These are phyloP conservation scores for Delia radicum DNA, from an alignment of 1,140 invertebrate species.

Conservation along the genomic window DNA sequence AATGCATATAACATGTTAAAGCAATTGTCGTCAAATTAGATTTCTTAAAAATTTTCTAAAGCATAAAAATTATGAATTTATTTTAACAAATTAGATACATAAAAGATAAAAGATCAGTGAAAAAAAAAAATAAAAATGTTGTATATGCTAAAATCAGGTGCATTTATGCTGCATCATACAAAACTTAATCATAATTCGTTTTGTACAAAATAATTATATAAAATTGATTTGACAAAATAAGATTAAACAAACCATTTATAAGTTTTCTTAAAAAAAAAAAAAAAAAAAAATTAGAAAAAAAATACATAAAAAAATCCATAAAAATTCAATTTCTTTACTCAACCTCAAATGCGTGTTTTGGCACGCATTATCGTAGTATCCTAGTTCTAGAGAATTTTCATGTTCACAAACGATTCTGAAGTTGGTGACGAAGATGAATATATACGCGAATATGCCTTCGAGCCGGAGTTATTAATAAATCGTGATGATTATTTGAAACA, in stretches of 20 bases:
- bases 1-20: background rate
- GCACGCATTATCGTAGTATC: background rate
- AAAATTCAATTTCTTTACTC: background rate
- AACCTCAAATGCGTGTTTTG: background rate
- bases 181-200: slow-evolving; percentile 1
- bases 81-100: background rate
- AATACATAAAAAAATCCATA: background rate
- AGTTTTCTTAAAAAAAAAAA: background rate
- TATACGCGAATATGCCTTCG: slow-evolving; percentile 53
- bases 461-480: slow-evolving; percentile 53
- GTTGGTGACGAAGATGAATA: slow-evolving; percentile 49
- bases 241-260: background rate
- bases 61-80: background rate
- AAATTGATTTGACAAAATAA: background rate
- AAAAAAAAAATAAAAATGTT: background rate
- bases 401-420: slow-evolving; percentile 46
- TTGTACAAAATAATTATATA: background rate
- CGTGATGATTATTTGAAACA: slow-evolving; percentile 50
- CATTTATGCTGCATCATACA: background rate
- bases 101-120: background rate
- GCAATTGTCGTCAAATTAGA: background rate
- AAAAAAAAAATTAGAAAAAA: background rate
- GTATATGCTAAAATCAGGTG: background rate
- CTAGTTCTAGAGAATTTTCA: slow-evolving; percentile 34
- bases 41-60: background rate